Evolutionary conservation across 2,113 vertebrate genomes (phyloP), one percentile per base, ranked within the genome.

Genomic region (Hipposideros armiger): DNA sequence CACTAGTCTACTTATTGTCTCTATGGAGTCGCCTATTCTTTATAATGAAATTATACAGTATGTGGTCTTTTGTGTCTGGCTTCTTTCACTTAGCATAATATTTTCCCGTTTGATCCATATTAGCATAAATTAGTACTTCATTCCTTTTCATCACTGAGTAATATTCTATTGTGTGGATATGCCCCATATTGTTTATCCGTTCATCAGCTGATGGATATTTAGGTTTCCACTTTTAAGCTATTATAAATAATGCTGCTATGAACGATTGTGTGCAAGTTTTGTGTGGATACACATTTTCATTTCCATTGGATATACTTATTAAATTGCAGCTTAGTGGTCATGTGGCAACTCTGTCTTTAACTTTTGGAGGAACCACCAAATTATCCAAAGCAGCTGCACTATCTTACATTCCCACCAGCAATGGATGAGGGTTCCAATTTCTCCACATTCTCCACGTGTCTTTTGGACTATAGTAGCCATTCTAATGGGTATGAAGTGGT

Each of bases 281-380:
- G 45, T 69, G 69, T 64, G 64, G 36, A 89, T 84, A 78, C 50
- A 74, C 26, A 20, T 83, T 87, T 95, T 90, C 10, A 22, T 28
- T 96, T 94, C 24, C 91, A 70, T 83, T 93, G 50, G 36, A 22
- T 70, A 87, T 70, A 80, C 50, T 90, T 94, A 95, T 47, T 77
- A 30, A 97, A 95, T 3, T 96, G 32, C 78, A 50, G 13, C 47
- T 50, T 50, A 50, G 47, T 72, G 42, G 77, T 60, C 52, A 86
- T 86, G 47, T 76, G 32, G 66, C 58, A 91, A 91, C 30, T 83
- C 62, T 69, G 54, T 28, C n/a, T 80, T 90, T 87, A 96, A 87
- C 47, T 87, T 96, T 52, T 78, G 90, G 56, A 94, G 76, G 60
- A 94, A 58, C 11, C 54, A 42, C 14, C 70, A 73, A 78, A 66